Evolutionary conservation across 1,140 invertebrate species (phyloP), one percentile per base, ranked within the genome.

Genomic region (Cydia pomonella): DNA sequence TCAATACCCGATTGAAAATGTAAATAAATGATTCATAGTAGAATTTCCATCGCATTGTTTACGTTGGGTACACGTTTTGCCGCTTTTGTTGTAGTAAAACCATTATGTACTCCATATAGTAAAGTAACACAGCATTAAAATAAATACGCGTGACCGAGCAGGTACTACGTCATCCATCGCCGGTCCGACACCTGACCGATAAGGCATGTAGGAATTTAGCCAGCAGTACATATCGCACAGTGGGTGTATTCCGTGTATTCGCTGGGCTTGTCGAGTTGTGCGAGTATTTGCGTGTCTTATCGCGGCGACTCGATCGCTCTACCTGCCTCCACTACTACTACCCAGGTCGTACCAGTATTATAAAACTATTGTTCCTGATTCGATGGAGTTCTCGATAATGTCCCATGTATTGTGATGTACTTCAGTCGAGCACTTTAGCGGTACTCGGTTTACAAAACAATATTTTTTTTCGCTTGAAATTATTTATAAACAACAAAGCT

Each of bases 301-400:
- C 89, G 87, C 62, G 62, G 78, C 73, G 76, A 81, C 74, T 74
- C 72, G 71, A 72, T 72, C 71, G 66, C 72, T 78, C 73, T 76
- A 77, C 77, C 80, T 82, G 74, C 80, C 71, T 79, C 85, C 81
- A 81, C 81, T 59, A 88, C 85, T 86, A 82, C 81, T 47, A 77
- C 75, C 73, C 80, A 82, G 71, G 75, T 78, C 75, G 66, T 73
- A 50, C 23, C 63, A 63, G 75, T 71, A 73, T 79, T 79, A 79
- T 83, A 82, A 80, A 84, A 81, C 82, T 73, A 87, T 91, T 87
- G 85, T 86, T 81, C 79, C 82, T 79, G 80, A 74, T 82, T 82
- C 80, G 80, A 85, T 81, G 73, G 79, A 82, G 79, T 82, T 77
- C 77, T 73, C 80, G 73, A 72, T 72, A 72, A 72, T 53, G 71